phyloP scores from a whole-genome alignment of 1,140 invertebrate species.

The Cotesia typhae region DNA sequence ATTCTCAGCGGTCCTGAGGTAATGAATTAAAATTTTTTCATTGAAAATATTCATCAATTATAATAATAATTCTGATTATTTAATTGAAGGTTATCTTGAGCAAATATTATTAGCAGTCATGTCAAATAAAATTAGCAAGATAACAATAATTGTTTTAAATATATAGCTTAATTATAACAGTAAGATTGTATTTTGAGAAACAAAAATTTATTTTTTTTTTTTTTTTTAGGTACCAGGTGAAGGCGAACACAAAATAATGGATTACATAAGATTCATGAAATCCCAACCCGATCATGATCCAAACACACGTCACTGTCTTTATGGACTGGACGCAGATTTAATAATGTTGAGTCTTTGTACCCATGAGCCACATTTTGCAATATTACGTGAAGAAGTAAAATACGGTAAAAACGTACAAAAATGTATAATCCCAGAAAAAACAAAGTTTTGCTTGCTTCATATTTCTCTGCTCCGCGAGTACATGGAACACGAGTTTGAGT shows the following conservation, averaged over 20 bases:
- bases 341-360: conserved; percentile 94
- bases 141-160: neutral
- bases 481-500: conserved; percentile 88
- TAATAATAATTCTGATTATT: too few relatives aligned
- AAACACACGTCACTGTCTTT: conserved; percentile 92
- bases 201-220: conserved; percentile 22
- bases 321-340: conserved; percentile 95
- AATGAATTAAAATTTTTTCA: conserved; percentile 34
- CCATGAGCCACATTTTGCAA: conserved; percentile 93
- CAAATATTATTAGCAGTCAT: too few relatives aligned
- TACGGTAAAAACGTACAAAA: conserved; percentile 73
- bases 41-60: too few relatives aligned
- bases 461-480: conserved; percentile 92
- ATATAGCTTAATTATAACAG: neutral
- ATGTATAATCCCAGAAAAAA: conserved; percentile 80
- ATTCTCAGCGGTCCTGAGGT: conserved; percentile 88
- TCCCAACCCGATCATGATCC: conserved; percentile 84
- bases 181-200: neutral
- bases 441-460: conserved; percentile 92
- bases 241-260: conserved; percentile 99
- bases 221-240: conserved; percentile 86
- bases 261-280: conserved; percentile 90
- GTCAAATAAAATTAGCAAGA: neutral
- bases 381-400: conserved; percentile 90
- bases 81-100: too few relatives aligned